These are phyloP conservation scores for Channa maculata DNA, from an alignment of 2,113 vertebrate species.

Conservation along the genomic window DNA sequence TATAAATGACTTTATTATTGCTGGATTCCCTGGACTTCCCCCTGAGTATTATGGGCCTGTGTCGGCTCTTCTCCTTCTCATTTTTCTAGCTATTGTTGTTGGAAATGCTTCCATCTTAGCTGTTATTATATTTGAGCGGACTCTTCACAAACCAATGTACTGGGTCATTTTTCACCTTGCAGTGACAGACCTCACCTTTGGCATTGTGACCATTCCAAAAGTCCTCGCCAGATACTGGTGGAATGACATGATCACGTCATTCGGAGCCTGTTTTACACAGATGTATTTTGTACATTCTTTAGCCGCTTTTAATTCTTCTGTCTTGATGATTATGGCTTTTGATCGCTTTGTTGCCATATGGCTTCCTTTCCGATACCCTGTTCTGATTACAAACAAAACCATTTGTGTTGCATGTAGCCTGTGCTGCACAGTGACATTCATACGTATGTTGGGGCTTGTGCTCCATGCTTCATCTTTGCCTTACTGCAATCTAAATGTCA, in stretches of 20 bases:
- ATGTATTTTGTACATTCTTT: conserved; percentile 78
- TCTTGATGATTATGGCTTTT: conserved; percentile 74
- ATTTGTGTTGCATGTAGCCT: conserved; percentile 50
- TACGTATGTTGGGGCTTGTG: conserved; percentile 47
- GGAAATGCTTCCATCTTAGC: conserved; percentile 67
- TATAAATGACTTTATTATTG: conserved; percentile 58
- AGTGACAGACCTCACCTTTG: conserved; percentile 66
- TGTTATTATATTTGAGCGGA: conserved; percentile 52
- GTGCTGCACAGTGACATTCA: conserved; percentile 53
- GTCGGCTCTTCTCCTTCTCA: conserved; percentile 51
- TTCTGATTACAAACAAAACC: conserved; percentile 56
- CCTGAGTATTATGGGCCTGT: conserved; percentile 52
- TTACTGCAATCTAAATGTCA: conserved; percentile 68
- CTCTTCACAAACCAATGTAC: conserved; percentile 73
- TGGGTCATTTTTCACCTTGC: conserved; percentile 74
- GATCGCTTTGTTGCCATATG: conserved; percentile 75
- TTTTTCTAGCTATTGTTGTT: conserved; percentile 59
- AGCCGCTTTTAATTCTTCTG: conserved; percentile 59
- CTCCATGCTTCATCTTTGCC: conserved; percentile 35
- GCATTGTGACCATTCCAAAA: conserved; percentile 68
- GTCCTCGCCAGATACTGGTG: conserved; percentile 70
- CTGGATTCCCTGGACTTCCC: conserved; percentile 72
- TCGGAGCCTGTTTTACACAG: conserved; percentile 68
- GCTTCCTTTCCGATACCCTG: conserved; percentile 65
- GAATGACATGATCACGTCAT: conserved; percentile 50